These are phyloP conservation scores for Digitonthophagus gazella DNA, from an alignment of 2,888 invertebrate genomes.

Conservation along the genomic window DNA sequence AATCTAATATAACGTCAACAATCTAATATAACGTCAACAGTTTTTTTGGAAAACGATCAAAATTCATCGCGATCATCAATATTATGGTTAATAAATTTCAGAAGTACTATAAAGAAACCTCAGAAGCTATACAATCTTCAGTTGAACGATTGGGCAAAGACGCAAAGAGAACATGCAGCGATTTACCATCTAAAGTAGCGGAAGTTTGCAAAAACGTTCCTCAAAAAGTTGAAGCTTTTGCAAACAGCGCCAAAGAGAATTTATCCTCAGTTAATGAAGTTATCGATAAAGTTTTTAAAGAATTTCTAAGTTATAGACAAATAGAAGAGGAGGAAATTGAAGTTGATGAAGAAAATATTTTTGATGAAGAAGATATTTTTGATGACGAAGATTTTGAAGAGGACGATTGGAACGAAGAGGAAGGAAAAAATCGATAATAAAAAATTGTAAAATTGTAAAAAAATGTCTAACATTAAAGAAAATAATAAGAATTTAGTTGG, in stretches of 20 bases:
- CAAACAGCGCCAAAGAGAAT: background rate
- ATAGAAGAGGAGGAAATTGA: background rate
- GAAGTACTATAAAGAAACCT: background rate
- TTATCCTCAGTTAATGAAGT: background rate
- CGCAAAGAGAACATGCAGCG: background rate
- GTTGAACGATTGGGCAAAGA: background rate
- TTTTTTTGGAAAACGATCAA: background rate
- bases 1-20: no score
- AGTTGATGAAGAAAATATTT: background rate
- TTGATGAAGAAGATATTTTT: no score
- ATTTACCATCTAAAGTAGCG: background rate
- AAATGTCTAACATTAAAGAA: background rate
- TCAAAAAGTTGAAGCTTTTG: background rate
- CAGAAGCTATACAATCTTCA: background rate
- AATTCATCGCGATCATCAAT: background rate
- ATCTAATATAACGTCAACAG: no score
- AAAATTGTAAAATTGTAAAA: no score
- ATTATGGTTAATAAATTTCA: background rate
- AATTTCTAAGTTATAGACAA: background rate
- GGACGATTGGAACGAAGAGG: no score
- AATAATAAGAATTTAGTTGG: background rate
- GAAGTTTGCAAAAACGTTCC: background rate
- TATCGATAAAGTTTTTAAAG: background rate
- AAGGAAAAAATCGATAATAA: no score
- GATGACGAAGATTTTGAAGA: no score